phyloP scores from a whole-genome alignment of 2,888 invertebrate species.

The Tenthredo mesomela region DNA sequence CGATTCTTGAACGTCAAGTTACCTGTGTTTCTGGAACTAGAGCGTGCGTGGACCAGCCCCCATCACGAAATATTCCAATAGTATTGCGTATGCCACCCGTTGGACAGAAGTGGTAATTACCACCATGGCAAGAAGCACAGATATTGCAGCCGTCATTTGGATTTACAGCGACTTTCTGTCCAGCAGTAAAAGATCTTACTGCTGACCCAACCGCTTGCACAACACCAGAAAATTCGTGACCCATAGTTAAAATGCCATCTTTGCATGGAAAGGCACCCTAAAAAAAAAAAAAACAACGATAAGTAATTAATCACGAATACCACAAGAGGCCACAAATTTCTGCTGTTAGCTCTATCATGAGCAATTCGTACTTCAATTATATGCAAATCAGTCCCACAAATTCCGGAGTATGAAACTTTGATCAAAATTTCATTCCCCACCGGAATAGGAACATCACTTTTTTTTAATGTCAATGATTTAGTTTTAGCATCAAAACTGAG shows the following conservation, averaged over 20 bases:
- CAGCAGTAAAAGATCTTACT: conserved; percentile 81
- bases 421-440: conserved; percentile 81
- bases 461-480: conserved; percentile 66
- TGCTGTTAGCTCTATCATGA: background rate
- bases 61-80: conserved; percentile 83
- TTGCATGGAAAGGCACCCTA: conserved; percentile 85
- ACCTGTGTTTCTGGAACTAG: conserved; percentile 83
- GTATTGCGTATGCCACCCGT: conserved; percentile 83
- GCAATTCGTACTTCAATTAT: conserved; percentile 82
- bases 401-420: conserved; percentile 84
- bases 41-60: conserved; percentile 86
- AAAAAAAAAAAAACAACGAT: background rate
- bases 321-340: background rate
- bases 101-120: conserved; percentile 84
- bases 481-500: conserved; percentile 69
- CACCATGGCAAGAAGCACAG: conserved; percentile 83
- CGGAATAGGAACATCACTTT: conserved; percentile 66
- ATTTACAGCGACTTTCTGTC: conserved; percentile 85
- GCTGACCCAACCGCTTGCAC: conserved; percentile 81
- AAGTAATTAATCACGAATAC: background rate
- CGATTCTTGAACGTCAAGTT: conserved; percentile 63
- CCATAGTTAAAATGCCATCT: conserved; percentile 80
- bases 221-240: conserved; percentile 86
- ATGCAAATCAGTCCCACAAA: conserved; percentile 88
- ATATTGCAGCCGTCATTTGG: conserved; percentile 84